Evolutionary conservation across 2,888 invertebrate species (phyloP).

Genomic region (Ormyrus labotus): DNA sequence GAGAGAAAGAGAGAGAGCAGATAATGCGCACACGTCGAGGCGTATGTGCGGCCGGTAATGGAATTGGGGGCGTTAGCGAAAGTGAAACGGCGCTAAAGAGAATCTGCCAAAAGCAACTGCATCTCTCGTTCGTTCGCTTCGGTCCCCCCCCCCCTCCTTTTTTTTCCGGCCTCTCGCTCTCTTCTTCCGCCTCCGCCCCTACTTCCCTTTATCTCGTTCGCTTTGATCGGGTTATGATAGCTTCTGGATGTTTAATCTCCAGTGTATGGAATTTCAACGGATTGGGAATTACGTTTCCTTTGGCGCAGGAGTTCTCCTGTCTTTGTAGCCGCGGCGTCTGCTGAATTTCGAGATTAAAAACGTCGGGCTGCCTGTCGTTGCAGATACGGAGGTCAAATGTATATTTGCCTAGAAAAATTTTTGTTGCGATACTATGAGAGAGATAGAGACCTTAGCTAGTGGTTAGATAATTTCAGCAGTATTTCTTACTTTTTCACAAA

Average conservation of each 20-base stretch:
- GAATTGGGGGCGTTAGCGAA: conserved; percentile 43
- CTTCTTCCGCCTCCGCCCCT: background rate
- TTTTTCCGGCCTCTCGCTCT: conserved; percentile 4
- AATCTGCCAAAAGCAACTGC: conserved; percentile 41
- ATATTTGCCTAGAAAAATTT: no score
- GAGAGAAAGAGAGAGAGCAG: background rate
- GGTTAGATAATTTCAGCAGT: no score
- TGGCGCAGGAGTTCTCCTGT: no score
- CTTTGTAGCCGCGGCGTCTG: no score
- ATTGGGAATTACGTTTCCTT: no score
- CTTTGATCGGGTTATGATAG: conserved; percentile 10
- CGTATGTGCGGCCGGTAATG: conserved; percentile 19
- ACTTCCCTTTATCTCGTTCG: background rate
- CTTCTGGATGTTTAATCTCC: no score
- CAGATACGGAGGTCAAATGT: no score
- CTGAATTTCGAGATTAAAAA: background rate
- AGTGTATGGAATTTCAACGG: no score
- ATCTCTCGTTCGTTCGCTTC: background rate
- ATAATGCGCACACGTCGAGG: conserved; percentile 9
- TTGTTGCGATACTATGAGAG: no score
- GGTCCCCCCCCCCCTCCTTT: background rate
- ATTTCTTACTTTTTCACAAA: no score
- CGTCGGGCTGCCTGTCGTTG: no score
- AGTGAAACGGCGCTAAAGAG: conserved; percentile 32
- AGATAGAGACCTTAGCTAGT: no score